Percentiles rank a stretch among this genome's conserved stretches.
These are phyloP conservation scores for Ooceraea biroi DNA, from an alignment of 1,140 invertebrate species.

Conservation along the genomic window DNA sequence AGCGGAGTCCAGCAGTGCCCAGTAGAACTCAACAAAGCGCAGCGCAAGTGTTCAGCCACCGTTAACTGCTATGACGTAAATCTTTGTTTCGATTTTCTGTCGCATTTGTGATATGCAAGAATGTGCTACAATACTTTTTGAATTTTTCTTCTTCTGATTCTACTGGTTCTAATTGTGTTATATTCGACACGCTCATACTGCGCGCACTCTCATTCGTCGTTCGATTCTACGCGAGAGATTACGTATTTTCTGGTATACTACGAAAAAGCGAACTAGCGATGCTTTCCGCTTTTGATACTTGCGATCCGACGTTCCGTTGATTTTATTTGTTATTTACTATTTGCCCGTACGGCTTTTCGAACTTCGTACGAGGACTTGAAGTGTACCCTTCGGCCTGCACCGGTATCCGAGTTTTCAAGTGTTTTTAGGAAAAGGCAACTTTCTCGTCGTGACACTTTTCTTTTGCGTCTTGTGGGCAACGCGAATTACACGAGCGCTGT, in stretches of 20 bases:
- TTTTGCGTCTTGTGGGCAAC: slow-evolving; percentile 57
- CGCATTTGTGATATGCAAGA: slow-evolving; percentile 23
- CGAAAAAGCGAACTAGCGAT: slow-evolving; percentile 40
- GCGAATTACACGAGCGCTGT: slow-evolving; percentile 56
- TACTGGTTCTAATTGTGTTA: not conserved
- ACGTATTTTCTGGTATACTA: not conserved
- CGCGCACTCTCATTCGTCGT: not conserved
- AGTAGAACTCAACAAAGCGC: slow-evolving; percentile 70
- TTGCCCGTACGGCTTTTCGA: slow-evolving; percentile 35
- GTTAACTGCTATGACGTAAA: slow-evolving; percentile 74
- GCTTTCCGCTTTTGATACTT: slow-evolving; percentile 48
- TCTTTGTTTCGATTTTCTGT: slow-evolving; percentile 47
- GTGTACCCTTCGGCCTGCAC: slow-evolving; percentile 52
- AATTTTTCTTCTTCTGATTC: slow-evolving; percentile 32
- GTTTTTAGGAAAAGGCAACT: slow-evolving; percentile 63
- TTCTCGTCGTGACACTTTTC: slow-evolving; percentile 60
- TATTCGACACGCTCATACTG: not conserved
- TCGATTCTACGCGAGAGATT: not conserved
- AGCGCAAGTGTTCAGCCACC: slow-evolving; percentile 64
- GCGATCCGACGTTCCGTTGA: slow-evolving; percentile 43
- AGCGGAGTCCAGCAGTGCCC: slow-evolving; percentile 65
- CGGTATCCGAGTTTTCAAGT: slow-evolving; percentile 56
- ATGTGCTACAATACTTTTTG: not conserved
- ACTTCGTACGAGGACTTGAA: slow-evolving; percentile 61
- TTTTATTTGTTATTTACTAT: slow-evolving; percentile 64